Percentiles rank a stretch among this genome's conserved stretches.
These are phyloP conservation scores for Sternarchorhynchus goeldii DNA, from an alignment of 2,797 vertebrate genomes.

Conservation along the genomic window DNA sequence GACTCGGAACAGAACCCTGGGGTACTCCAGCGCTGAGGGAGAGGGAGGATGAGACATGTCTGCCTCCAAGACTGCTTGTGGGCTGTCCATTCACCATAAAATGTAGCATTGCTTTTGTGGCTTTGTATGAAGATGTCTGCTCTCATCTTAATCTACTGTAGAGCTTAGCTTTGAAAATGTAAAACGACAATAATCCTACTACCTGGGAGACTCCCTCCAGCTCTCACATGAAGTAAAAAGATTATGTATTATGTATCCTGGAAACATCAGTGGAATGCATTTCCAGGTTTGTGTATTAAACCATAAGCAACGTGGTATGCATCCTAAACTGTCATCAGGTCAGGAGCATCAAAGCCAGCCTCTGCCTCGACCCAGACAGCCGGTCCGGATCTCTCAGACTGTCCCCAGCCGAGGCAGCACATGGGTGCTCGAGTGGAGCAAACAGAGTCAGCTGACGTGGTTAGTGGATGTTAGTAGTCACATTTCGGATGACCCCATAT, in stretches of 20 bases:
- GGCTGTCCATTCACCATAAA: not conserved
- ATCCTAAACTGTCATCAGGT: not conserved
- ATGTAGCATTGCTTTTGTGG: not conserved
- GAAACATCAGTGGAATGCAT: not conserved
- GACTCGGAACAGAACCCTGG: too few relatives aligned
- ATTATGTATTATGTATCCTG: not conserved
- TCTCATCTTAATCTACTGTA: not conserved
- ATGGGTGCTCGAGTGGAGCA: too few relatives aligned
- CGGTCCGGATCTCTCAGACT: not conserved
- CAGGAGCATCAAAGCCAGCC: not conserved
- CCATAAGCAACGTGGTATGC: not conserved
- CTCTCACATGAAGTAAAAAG: conserved; percentile 5
- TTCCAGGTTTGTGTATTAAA: conserved; percentile 4
- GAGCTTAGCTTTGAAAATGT: not conserved
- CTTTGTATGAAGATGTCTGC: not conserved
- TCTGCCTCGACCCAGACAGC: not conserved
- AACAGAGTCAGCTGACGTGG: too few relatives aligned
- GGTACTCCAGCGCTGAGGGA: too few relatives aligned
- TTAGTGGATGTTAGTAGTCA: too few relatives aligned
- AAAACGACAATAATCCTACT: not conserved
- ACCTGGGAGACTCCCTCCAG: not conserved
- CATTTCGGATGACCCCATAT: too few relatives aligned
- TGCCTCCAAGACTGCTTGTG: too few relatives aligned
- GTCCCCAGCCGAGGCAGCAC: too few relatives aligned
- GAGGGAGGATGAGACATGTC: too few relatives aligned